Conservation (phyloP, 2,888 invertebrate genomes). For the Stegophylla sp. region DNA sequence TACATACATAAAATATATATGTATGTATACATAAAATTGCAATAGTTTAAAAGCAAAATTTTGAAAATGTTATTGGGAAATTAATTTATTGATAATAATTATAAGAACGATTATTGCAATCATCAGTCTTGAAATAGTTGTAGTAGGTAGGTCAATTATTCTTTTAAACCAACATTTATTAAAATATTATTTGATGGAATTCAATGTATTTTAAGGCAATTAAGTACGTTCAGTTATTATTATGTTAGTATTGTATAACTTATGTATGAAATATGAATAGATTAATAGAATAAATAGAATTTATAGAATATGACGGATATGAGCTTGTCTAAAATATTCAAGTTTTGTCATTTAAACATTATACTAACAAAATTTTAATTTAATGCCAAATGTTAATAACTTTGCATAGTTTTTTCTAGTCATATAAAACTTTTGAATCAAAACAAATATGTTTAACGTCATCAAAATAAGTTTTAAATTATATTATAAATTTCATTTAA, state of each 20-base stretch:
- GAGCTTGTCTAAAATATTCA: neutral
- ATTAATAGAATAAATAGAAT: too few relatives aligned
- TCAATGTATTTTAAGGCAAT: neutral
- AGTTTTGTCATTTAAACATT: constrained; percentile 1
- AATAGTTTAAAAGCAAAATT: too few relatives aligned
- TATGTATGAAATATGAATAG: too few relatives aligned
- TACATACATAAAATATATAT: too few relatives aligned
- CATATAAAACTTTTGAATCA: neutral
- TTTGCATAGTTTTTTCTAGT: neutral
- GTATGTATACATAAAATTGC: too few relatives aligned
- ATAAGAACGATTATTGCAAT: neutral
- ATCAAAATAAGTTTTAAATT: constrained; percentile 7
- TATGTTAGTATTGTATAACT: too few relatives aligned
- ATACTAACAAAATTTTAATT: constrained; percentile 10
- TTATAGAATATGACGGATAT: too few relatives aligned
- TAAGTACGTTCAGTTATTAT: neutral
- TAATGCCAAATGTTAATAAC: neutral
- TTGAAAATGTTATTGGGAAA: too few relatives aligned
- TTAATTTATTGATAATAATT: constrained; percentile 1
- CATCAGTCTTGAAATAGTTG: neutral
- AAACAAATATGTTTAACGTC: neutral
- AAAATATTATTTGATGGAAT: too few relatives aligned
- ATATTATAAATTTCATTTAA: neutral
- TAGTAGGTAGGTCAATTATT: neutral
- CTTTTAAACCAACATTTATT: neutral